Evolutionary conservation across 2,797 vertebrate species (phyloP).

Genomic region (Cyprinella venusta): DNA sequence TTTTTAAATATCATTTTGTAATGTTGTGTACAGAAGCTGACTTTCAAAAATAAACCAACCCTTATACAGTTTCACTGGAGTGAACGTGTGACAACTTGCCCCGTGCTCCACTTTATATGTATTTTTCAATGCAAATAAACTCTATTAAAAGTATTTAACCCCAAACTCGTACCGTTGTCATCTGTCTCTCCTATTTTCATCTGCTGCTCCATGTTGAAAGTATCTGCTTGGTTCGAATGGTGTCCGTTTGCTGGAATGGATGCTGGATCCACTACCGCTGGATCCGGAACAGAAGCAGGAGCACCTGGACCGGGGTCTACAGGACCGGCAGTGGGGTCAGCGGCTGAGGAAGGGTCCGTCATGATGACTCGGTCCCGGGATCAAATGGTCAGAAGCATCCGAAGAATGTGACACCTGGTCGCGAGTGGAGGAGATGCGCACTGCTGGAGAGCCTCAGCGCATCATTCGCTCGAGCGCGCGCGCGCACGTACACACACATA

Average conservation of each 20-base stretch:
- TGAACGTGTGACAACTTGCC: conserved; percentile 13
- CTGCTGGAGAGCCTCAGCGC: conserved; percentile 40
- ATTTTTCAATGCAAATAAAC: not conserved
- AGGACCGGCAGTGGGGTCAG: conserved; percentile 44
- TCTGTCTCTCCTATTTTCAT: conserved; percentile 91
- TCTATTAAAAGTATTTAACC: not conserved
- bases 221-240: conserved; percentile 61
- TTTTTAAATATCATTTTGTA: not conserved
- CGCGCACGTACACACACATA: conserved; percentile 35
- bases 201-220: conserved; percentile 82
- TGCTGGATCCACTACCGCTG: conserved; percentile 71
- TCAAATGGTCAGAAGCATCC: conserved; percentile 56
- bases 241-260: conserved; percentile 67
- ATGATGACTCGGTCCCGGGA: conserved; percentile 66
- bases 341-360: conserved; percentile 71
- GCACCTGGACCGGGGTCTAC: conserved; percentile 60
- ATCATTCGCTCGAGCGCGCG: not conserved
- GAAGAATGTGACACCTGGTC: conserved; percentile 76
- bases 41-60: not conserved
- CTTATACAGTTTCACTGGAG: not conserved
- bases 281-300: conserved; percentile 69
- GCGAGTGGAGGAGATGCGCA: conserved; percentile 62
- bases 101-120: not conserved
- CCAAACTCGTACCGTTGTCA: conserved; percentile 82
- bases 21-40: not conserved